Evolutionary conservation across 35 echinoderm and acorn worm genomes (phyloP), one percentile per base, ranked within the genome.

Genomic region (Eucidaris tribuloides): DNA sequence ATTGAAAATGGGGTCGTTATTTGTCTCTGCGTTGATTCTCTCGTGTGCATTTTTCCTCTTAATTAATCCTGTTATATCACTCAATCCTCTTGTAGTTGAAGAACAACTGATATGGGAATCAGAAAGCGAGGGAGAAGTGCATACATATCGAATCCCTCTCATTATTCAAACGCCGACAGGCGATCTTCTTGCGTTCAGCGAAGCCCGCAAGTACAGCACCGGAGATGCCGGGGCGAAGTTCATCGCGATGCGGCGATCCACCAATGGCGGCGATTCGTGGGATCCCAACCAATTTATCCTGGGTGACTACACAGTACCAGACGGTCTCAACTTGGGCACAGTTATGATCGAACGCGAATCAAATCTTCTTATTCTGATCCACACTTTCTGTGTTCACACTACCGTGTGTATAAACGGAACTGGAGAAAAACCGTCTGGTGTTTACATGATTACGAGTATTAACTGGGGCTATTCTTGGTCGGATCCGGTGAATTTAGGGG

Each of bases 271-370:
- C 3, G 35, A 29, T 35, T 63, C 65, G 62, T 87, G 90, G 90
- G 43, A 55, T 15, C 64, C 64, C 11, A 89, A 11, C 25, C 2
- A 14, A 15, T 82, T 83, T 37, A 76, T 89, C 7, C 68, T 74
- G 37, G 82, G 87, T 58, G 90, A 87, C 42, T 87, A 76, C 33
- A 46, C 83, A 31, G 86, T 90, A 33, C 45, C 81, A 24, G 89
- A 97, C 71, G 94, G 94, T 2, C 62, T 92, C 0, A 97, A 97
- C 78, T 65, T 90, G 23, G 94, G 94, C 0, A 82, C 85, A 0
- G 90, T 82, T 32, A 62, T 97, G 27, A 65, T 82, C 22, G 89
- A 92, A 50, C 42, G 71, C 27, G 68, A 82, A 29, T 85, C 55
- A 59, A 84, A 85, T 32, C 80, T 54, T 4, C 62, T 85, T 0